A percentile compares a stretch with the other conserved stretches of the same genome.
These are phyloP conservation scores for Plecotus auritus DNA, from an alignment of 2,113 vertebrate genomes.

Conservation along the genomic window DNA sequence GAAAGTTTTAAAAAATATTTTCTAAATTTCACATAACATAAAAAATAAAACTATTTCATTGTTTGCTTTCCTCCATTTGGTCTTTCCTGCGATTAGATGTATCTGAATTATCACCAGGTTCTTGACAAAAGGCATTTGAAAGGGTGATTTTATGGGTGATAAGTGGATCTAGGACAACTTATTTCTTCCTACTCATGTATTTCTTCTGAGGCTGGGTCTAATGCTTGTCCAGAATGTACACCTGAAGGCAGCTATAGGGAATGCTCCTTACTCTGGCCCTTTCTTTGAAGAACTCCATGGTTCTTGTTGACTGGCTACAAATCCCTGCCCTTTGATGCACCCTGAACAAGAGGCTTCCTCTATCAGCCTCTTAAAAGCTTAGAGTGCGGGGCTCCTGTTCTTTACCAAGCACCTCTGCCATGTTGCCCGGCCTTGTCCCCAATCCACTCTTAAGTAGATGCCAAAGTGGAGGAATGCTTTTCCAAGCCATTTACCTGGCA, in stretches of 20 bases:
- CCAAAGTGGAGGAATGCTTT: background rate
- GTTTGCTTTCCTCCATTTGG: background rate
- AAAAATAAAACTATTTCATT: background rate
- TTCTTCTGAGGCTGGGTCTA: background rate
- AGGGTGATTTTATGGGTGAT: background rate
- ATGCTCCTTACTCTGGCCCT: background rate
- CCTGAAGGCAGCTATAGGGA: background rate
- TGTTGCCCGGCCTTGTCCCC: background rate
- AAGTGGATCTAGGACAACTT: background rate
- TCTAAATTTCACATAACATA: background rate
- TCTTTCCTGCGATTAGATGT: background rate
- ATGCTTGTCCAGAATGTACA: background rate
- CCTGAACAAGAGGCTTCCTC: background rate
- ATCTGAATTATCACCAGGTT: background rate
- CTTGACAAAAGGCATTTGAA: background rate
- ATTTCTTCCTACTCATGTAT: background rate
- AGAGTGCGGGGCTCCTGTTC: background rate
- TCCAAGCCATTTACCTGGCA: background rate
- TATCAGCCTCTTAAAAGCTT: background rate
- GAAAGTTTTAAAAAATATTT: background rate
- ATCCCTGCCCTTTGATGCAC: background rate
- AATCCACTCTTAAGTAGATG: background rate
- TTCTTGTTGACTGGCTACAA: background rate
- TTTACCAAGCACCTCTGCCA: background rate
- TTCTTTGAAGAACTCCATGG: background rate